A percentile compares a stretch with the other conserved stretches of the same genome.
Conservation (phyloP, 2,888 invertebrate species). For the Odontocolon sp. region DNA sequence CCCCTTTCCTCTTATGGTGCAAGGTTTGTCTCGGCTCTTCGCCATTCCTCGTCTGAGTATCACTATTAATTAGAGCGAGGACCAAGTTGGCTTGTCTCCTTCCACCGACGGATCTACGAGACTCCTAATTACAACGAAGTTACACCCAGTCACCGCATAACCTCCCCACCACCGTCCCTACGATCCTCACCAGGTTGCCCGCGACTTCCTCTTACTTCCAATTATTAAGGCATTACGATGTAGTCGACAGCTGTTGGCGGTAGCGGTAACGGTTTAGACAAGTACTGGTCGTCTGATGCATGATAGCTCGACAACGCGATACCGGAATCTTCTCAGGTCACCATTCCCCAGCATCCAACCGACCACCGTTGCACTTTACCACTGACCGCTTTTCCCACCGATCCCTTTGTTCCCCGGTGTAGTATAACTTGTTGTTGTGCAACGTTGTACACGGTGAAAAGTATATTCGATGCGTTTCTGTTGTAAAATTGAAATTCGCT, state of each 20-base stretch:
- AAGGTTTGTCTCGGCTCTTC: slow-evolving; percentile 39
- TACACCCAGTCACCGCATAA: slow-evolving; percentile 58
- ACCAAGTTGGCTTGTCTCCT: slow-evolving; percentile 72
- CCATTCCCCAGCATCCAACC: slow-evolving; percentile 3
- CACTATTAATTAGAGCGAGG: slow-evolving; percentile 74
- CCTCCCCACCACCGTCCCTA: not conserved
- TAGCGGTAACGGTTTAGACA: slow-evolving; percentile 28
- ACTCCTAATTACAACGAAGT: slow-evolving; percentile 73
- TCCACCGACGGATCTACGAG: slow-evolving; percentile 67
- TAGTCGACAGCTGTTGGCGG: slow-evolving; percentile 61
- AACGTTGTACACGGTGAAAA: no score
- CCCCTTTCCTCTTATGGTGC: slow-evolving; percentile 16
- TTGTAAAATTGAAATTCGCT: no score
- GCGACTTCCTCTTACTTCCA: slow-evolving; percentile 68
- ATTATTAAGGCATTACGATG: slow-evolving; percentile 72
- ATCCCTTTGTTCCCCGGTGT: not conserved
- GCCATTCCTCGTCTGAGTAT: slow-evolving; percentile 62
- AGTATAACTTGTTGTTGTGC: not conserved
- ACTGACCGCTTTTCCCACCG: not conserved
- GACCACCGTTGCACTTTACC: not conserved
- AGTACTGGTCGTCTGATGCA: not conserved
- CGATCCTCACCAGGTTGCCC: not conserved
- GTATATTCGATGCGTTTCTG: no score
- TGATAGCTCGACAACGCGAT: slow-evolving; percentile 33
- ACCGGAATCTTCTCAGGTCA: not conserved